phyloP scores from a whole-genome alignment of 2,888 invertebrate genomes.

The Drosophila melanosoma region DNA sequence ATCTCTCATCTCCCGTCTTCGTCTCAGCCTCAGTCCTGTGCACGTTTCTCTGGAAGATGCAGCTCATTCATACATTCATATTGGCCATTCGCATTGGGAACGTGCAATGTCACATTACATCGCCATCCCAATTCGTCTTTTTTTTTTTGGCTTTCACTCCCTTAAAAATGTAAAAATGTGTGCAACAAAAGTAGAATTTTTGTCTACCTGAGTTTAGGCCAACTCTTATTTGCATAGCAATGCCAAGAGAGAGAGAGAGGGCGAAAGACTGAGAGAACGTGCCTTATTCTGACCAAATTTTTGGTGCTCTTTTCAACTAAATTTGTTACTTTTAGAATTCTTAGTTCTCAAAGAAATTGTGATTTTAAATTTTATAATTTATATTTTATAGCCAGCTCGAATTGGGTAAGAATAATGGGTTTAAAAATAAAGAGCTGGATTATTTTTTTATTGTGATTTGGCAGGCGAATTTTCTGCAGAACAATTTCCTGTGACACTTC shows the following conservation, averaged over 20 bases:
- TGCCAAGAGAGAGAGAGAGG: not conserved
- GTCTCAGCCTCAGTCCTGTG: slow-evolving; percentile 12
- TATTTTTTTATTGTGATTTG: not conserved
- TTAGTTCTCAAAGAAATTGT: no score
- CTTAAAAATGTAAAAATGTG: not conserved
- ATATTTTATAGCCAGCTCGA: no score
- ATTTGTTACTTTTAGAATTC: not conserved
- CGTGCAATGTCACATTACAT: slow-evolving; percentile 51
- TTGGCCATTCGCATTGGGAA: slow-evolving; percentile 48
- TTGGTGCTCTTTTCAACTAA: slow-evolving; percentile 2
- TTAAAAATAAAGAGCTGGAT: not conserved
- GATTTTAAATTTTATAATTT: not conserved
- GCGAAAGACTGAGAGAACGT: not conserved
- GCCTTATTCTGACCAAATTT: not conserved
- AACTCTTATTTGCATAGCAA: slow-evolving; percentile 41
- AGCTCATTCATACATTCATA: slow-evolving; percentile 42
- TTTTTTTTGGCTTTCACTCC: slow-evolving; percentile 40
- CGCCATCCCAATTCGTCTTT: no score
- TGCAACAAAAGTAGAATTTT: slow-evolving; percentile 12
- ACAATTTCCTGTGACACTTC: not conserved
- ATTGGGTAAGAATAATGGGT: not conserved
- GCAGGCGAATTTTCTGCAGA: not conserved
- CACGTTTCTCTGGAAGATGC: slow-evolving; percentile 27
- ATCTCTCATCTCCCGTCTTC: not conserved
- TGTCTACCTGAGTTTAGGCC: slow-evolving; percentile 32